Conservation (phyloP, 2,797 vertebrate species). For the Scleropages formosus region DNA sequence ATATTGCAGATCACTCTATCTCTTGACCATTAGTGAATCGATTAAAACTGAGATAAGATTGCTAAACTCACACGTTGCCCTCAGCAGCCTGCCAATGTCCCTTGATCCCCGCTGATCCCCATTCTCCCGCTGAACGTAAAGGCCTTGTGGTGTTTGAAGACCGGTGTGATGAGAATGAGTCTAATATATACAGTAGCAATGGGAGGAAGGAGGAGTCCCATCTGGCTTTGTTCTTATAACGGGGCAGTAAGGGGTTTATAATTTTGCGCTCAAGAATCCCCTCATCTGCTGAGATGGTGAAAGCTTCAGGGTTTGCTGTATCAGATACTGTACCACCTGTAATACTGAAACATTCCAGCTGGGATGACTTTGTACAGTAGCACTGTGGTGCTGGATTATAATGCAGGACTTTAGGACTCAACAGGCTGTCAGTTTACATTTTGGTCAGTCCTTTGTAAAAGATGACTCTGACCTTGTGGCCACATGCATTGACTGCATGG, state of each 20-base stretch:
- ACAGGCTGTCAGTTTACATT: too few species aligned
- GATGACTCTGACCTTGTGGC: too few species aligned
- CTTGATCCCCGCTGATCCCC: not conserved
- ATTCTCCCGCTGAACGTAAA: conserved; percentile 4
- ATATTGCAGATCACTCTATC: not conserved
- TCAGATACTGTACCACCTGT: too few species aligned
- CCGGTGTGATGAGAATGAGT: not conserved
- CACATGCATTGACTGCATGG: too few species aligned
- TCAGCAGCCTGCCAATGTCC: too few species aligned
- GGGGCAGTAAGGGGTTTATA: not conserved
- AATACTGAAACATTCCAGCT: too few species aligned
- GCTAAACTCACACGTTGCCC: not conserved
- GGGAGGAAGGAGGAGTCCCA: not conserved
- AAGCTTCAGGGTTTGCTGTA: not conserved
- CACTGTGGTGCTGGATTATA: too few species aligned
- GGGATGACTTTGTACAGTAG: too few species aligned
- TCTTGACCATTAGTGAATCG: not conserved
- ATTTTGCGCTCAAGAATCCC: not conserved
- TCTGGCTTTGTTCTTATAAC: conserved; percentile 4
- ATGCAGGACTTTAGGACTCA: too few species aligned
- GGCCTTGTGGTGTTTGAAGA: conserved; percentile 22
- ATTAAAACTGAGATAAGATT: not conserved
- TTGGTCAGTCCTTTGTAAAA: too few species aligned
- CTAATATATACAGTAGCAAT: not conserved
- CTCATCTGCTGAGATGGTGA: not conserved